Evolutionary conservation across 2,113 vertebrate species (phyloP), one percentile per base, ranked within the genome.

Genomic region (Pangasianodon hypophthalmus): DNA sequence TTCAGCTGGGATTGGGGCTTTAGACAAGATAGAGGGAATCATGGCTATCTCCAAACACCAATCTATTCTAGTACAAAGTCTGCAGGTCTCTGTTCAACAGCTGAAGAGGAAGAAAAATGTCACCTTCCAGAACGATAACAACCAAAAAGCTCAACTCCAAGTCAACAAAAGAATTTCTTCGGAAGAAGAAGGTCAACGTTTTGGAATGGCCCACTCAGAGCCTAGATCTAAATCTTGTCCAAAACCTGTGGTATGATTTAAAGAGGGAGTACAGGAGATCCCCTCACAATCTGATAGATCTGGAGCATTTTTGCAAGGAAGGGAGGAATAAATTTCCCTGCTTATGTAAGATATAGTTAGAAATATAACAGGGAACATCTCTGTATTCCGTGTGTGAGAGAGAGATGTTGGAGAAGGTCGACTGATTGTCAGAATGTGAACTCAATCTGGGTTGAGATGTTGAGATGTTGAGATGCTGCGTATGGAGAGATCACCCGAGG

Each of bases 401-500:
- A 67, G 9, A 29, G 62, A n/a, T n/a, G 29, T n/a, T 13, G 3
- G 64, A 73, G 69, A 73, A 37, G n/a, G 58, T 82, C 24, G 24
- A 19, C n/a, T 50, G 60, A n/a, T 48, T 2, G 29, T 86, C n/a
- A 73, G 85, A 54, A 41, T 37, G 2, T 32, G 46, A 73, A 86
- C 9, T 67, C 19, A 5, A 69, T n/a, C 62, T 73, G 50, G 48
- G 86, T 32, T 87, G 69, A 41, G 24, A 77, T 41, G 16, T 26
- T 46, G 41, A 52, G 50, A 50, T 48, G 69, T 75, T 41, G 52
- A 75, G 50, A 44, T 41, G 62, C 64, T 8, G 50, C 54, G 41
- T 54, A n/a, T 41, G 0, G 54, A 87, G 52, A 48, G 56, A 50
- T 82, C 44, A 88, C 87, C 60, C 32, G 60, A 81, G 77, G 87